These are phyloP conservation scores for Wasmannia auropunctata DNA, from an alignment of 1,140 invertebrate genomes.

Conservation along the genomic window DNA sequence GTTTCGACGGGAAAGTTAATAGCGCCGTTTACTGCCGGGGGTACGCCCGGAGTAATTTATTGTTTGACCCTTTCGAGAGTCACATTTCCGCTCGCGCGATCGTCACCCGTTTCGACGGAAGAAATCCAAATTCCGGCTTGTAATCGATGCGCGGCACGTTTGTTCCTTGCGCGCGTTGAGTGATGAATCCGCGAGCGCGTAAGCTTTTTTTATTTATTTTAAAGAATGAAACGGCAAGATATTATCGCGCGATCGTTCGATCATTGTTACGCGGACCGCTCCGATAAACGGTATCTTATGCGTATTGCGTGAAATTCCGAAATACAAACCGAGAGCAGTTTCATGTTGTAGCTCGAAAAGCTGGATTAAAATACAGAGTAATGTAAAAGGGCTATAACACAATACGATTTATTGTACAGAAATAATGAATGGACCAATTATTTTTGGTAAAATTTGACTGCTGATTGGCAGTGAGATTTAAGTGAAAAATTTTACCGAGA, in stretches of 20 bases:
- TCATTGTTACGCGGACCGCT: conserved; percentile 45
- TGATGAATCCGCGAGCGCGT: not conserved
- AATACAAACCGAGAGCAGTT: conserved; percentile 18
- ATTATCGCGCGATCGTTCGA: not conserved
- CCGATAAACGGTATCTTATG: not conserved
- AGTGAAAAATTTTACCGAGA: not conserved
- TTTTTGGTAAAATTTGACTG: conserved; percentile 23
- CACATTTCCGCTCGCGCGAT: conserved; percentile 44
- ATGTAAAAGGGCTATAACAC: conserved; percentile 12
- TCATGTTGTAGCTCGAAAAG: not conserved
- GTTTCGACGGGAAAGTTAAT: conserved; percentile 67
- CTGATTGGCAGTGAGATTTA: conserved; percentile 35
- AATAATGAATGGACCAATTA: conserved; percentile 54
- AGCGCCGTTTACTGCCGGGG: conserved; percentile 60
- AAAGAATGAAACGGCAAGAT: conserved; percentile 18
- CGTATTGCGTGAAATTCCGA: not conserved
- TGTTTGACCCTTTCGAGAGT: conserved; percentile 54
- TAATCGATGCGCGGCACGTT: conserved; percentile 49
- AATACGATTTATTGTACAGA: conserved; percentile 8
- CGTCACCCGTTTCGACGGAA: conserved; percentile 46
- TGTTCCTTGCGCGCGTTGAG: not conserved
- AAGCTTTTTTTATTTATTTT: conserved; percentile 32
- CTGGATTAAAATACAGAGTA: conserved; percentile 28
- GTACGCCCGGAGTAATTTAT: conserved; percentile 62
- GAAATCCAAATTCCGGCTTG: conserved; percentile 43